Evolutionary conservation across 2,888 invertebrate genomes (phyloP).

Genomic region (Agrotis clavis): DNA sequence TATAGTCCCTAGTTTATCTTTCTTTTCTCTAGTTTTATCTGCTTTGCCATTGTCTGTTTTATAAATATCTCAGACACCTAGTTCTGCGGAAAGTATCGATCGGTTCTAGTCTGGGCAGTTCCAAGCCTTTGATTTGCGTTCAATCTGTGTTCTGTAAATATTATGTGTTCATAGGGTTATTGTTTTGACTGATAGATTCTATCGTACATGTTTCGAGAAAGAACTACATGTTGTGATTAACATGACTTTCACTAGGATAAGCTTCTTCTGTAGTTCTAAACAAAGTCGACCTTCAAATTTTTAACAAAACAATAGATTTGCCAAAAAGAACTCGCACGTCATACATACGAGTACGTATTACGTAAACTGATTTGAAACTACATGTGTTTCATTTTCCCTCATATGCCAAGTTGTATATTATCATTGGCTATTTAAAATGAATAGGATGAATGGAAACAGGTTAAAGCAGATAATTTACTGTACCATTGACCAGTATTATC

Average conservation of each 20-base stretch:
- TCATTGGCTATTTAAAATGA: constrained; percentile 17
- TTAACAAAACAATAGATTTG: constrained; percentile 9
- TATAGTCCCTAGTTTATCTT: neutral
- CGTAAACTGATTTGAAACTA: constrained; percentile 9
- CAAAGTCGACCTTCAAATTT: neutral
- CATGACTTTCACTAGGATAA: neutral
- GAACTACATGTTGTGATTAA: neutral
- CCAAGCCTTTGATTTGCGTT: constrained; percentile 5
- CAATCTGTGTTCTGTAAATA: neutral
- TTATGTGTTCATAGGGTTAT: neutral
- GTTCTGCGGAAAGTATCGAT: constrained; percentile 10
- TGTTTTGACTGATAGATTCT: constrained; percentile 3
- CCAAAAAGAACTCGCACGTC: constrained; percentile 5
- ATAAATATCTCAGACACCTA: constrained; percentile 25
- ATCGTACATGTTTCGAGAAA: neutral
- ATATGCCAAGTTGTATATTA: constrained; percentile 9
- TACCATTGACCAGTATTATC: constrained; percentile 25
- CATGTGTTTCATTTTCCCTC: constrained; percentile 7
- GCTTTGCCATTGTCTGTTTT: constrained; percentile 27
- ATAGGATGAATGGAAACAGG: constrained; percentile 24
- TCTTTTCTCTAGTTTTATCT: constrained; percentile 36
- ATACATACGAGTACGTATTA: constrained; percentile 3
- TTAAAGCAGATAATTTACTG: constrained; percentile 31
- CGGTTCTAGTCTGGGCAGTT: neutral
- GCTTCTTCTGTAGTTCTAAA: neutral